phyloP scores from a whole-genome alignment of 2,113 vertebrate species.

The Platysteira castanea region DNA sequence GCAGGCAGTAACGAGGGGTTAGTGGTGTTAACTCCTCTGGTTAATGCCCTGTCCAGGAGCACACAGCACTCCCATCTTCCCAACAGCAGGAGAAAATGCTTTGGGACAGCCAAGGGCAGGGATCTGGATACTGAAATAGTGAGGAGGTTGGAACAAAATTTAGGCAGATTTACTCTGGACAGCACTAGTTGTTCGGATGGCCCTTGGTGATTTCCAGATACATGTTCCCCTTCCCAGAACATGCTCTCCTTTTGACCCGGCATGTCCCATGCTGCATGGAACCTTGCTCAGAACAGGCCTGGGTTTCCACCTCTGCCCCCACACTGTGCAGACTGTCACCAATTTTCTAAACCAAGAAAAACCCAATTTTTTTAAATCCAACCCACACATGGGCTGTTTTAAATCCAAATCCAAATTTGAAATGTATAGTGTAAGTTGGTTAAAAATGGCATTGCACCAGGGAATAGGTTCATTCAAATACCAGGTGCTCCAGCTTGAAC shows the following conservation, averaged over 20 bases:
- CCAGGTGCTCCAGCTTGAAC: neutral
- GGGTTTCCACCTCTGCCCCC: neutral
- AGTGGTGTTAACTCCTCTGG: neutral
- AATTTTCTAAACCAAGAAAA: neutral
- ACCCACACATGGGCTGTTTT: neutral
- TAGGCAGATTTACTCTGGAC: neutral
- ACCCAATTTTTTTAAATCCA: neutral
- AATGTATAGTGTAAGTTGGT: neutral
- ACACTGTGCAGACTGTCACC: neutral
- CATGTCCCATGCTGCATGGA: neutral
- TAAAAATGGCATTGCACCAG: neutral
- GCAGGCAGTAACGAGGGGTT: neutral
- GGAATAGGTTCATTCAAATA: neutral
- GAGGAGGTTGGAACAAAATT: neutral
- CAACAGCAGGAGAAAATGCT: neutral
- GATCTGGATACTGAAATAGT: neutral
- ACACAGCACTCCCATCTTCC: neutral
- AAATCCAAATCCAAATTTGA: neutral
- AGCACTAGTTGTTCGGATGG: neutral
- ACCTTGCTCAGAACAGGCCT: neutral
- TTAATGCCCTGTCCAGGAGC: neutral
- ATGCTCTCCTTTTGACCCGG: neutral
- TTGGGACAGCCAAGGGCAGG: neutral
- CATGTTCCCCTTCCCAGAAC: neutral
- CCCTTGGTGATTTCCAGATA: neutral